Percentiles rank a stretch among this genome's conserved stretches.
phyloP scores from a whole-genome alignment of 2,797 vertebrate genomes.

The Cynodonichthys magdalenae region DNA sequence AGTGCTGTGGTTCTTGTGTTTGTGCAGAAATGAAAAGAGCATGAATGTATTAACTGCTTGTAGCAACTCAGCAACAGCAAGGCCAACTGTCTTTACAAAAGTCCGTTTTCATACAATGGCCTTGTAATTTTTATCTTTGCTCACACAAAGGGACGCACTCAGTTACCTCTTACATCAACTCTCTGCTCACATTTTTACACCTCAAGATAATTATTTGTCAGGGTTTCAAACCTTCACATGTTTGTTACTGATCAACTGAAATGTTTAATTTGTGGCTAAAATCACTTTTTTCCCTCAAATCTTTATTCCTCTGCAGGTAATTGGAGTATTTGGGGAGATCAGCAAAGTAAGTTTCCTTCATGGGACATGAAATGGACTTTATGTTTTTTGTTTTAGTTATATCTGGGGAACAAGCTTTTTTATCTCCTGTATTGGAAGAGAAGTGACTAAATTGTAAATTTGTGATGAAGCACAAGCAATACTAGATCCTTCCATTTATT shows the following conservation, averaged over 20 bases:
- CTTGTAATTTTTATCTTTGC: conserved; percentile 21
- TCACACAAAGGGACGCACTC: not conserved
- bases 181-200: conserved; percentile 27
- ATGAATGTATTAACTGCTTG: conserved; percentile 20
- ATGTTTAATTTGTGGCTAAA: conserved; percentile 34
- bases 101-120: conserved; percentile 10
- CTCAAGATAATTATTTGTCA: conserved; percentile 21
- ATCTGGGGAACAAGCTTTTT: no score
- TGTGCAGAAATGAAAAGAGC: conserved; percentile 20
- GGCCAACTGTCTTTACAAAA: conserved; percentile 25
- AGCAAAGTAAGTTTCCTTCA: conserved; percentile 91
- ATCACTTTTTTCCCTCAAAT: conserved; percentile 15
- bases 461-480: no score
- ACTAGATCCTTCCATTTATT: no score
- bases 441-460: no score
- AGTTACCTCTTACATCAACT: conserved; percentile 7
- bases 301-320: conserved; percentile 86
- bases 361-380: not conserved
- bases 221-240: not conserved
- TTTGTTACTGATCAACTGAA: conserved; percentile 36
- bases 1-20: conserved; percentile 4
- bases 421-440: no score
- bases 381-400: no score
- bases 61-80: conserved; percentile 25
- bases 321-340: conserved; percentile 98